Evolutionary conservation across 2,888 invertebrate species (phyloP).

Genomic region (Sisyra nigra): DNA sequence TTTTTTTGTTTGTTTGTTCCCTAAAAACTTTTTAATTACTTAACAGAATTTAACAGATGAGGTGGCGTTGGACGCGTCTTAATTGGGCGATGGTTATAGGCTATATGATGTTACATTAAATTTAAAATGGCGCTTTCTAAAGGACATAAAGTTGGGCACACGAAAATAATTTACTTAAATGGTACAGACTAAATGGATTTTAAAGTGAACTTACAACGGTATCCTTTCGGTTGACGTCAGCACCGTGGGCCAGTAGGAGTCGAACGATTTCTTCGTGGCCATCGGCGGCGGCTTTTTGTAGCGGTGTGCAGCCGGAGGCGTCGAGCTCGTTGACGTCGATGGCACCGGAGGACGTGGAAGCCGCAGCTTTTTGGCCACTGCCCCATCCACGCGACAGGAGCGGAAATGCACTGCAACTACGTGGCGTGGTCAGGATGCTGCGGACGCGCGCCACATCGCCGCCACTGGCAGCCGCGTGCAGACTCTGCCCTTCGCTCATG

Average conservation of each 20-base stretch:
- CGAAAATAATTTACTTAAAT: too few relatives aligned
- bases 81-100: too few relatives aligned
- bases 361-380: conserved; percentile 25
- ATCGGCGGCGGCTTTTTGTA: conserved; percentile 68
- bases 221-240: conserved; percentile 56
- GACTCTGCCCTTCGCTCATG: conserved; percentile 20
- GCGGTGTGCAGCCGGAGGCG: conserved; percentile 51
- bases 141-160: too few relatives aligned
- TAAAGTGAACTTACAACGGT: conserved; percentile 57
- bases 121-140: too few relatives aligned
- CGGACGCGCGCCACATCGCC: conserved; percentile 24
- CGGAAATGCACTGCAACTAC: conserved; percentile 15
- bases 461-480: conserved; percentile 24
- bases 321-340: conserved; percentile 32
- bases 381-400: conserved; percentile 10
- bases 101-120: too few relatives aligned
- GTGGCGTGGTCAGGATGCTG: conserved; percentile 19
- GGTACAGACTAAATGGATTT: too few relatives aligned
- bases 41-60: too few relatives aligned
- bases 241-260: conserved; percentile 48
- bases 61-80: too few relatives aligned
- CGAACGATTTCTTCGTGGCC: conserved; percentile 62
- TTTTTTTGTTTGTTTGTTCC: too few relatives aligned
- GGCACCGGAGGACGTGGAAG: conserved; percentile 25
- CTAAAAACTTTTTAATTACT: too few relatives aligned